These are phyloP conservation scores for Chymomyza fuscimana DNA, from an alignment of 2,888 invertebrate genomes.

Conservation along the genomic window DNA sequence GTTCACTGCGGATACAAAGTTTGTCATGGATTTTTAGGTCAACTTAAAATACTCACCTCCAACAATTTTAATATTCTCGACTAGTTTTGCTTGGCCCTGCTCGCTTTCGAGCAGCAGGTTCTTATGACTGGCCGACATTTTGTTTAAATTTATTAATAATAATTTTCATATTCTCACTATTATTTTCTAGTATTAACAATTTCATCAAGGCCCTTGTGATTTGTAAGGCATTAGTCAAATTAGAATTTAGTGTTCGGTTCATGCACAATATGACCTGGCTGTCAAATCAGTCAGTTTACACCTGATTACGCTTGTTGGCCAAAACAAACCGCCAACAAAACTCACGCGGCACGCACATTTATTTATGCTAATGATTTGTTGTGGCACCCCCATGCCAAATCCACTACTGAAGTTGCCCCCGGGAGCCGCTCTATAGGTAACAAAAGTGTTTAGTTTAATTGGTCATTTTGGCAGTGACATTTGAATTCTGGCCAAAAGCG, in stretches of 20 bases:
- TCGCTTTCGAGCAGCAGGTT: no score
- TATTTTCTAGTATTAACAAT: neutral
- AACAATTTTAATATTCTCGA: no score
- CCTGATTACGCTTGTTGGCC: slow-evolving; percentile 51
- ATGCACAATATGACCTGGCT: slow-evolving; percentile 20
- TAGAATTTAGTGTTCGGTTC: neutral
- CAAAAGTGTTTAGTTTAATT: neutral
- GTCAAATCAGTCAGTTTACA: slow-evolving; percentile 58
- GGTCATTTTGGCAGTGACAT: neutral
- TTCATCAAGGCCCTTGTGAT: neutral
- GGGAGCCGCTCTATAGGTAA: neutral
- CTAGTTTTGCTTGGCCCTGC: no score
- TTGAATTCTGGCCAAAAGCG: neutral
- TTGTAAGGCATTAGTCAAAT: neutral
- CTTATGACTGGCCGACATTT: no score
- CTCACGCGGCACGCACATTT: slow-evolving; percentile 54
- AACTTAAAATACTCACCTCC: no score
- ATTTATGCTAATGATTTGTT: slow-evolving; percentile 67
- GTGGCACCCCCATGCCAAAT: neutral
- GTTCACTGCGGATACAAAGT: no score
- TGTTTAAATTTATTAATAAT: no score
- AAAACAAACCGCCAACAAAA: neutral
- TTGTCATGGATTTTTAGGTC: no score
- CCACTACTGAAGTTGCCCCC: neutral
- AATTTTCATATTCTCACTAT: neutral